A percentile compares a stretch with the other conserved stretches of the same genome.
These are phyloP conservation scores for Cerceris rybyensis DNA, from an alignment of 2,888 invertebrate species.

Conservation along the genomic window DNA sequence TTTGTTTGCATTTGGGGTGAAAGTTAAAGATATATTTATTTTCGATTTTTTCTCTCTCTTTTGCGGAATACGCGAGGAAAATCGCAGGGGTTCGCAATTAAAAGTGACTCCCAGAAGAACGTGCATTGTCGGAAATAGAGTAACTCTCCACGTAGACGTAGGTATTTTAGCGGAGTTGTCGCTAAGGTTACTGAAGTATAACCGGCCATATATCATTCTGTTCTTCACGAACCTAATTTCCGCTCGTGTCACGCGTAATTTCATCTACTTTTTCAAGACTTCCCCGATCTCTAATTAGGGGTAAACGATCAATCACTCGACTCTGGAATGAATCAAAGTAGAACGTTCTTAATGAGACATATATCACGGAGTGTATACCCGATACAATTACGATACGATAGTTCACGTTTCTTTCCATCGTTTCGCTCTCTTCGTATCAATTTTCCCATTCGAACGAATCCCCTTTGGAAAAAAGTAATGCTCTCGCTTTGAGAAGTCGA, in stretches of 20 bases:
- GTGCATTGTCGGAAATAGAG: constrained; percentile 56
- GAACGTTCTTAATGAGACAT: constrained; percentile 56
- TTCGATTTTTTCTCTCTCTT: not conserved
- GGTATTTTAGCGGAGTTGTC: constrained; percentile 54
- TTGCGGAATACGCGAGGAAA: not conserved
- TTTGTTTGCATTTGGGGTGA: not conserved
- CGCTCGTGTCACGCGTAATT: constrained; percentile 75
- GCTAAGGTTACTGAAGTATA: constrained; percentile 64
- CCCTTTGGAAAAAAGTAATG: too few relatives aligned
- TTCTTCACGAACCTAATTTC: constrained; percentile 74
- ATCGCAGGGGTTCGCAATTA: constrained; percentile 33
- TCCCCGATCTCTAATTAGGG: constrained; percentile 65
- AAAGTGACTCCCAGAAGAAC: constrained; percentile 30
- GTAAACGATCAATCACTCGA: constrained; percentile 67
- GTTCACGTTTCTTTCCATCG: not conserved
- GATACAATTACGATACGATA: constrained; percentile 9
- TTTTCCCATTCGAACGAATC: not conserved
- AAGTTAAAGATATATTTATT: not conserved
- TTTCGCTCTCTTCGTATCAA: not conserved
- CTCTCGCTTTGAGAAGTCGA: too few relatives aligned
- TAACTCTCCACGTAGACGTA: constrained; percentile 21
- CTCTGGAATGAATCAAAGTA: constrained; percentile 51
- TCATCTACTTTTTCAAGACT: constrained; percentile 72
- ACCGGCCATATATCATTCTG: constrained; percentile 65
- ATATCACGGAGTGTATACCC: constrained; percentile 25